Evolutionary conservation across 2,888 invertebrate genomes (phyloP), one percentile per base, ranked within the genome.

Genomic region (Pheosia gnoma): DNA sequence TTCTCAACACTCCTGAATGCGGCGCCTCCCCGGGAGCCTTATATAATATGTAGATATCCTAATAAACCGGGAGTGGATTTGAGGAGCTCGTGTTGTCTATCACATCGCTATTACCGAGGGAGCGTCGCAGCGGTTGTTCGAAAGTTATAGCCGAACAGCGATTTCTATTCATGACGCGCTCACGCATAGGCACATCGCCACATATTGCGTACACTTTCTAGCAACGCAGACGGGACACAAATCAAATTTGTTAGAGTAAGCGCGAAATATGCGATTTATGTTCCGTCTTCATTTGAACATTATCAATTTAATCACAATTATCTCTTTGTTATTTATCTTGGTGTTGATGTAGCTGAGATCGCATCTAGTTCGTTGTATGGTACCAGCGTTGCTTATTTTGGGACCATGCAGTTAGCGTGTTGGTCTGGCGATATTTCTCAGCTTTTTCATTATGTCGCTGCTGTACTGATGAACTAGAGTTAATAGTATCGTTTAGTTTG

Each of bases 101-200:
- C 82, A 79, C 72, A 67, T 73, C 60, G 75, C 77, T 78, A 77
- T 77, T 75, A 75, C 78, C 64, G 73, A 71, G 78, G 76, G 77
- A 75, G 72, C 71, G 67, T 62, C 62, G 75, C 68, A 61, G 72
- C 56, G 75, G 72, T 74, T 73, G 74, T 75, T 74, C 69, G 81
- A 83, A 85, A 86, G 80, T 87, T 87, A 87, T 84, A 85, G 83
- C 79, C 81, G 76, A 83, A 86, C 83, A 82, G 80, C 84, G 88
- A 91, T 91, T 91, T 90, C 91, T 91, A 91, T 91, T 90, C 91
- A 88, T 84, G 84, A 78, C 86, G 84, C 75, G 81, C 62, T 63
- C 66, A 77, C 77, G 72, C 82, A 77, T 78, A 25, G 25, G 25
- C 25, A 75, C 76, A 72, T 68, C 66, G 67, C 68, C 73, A 75